These are phyloP conservation scores for Drosophila phalerata DNA, from an alignment of 2,888 invertebrate species.

Conservation along the genomic window DNA sequence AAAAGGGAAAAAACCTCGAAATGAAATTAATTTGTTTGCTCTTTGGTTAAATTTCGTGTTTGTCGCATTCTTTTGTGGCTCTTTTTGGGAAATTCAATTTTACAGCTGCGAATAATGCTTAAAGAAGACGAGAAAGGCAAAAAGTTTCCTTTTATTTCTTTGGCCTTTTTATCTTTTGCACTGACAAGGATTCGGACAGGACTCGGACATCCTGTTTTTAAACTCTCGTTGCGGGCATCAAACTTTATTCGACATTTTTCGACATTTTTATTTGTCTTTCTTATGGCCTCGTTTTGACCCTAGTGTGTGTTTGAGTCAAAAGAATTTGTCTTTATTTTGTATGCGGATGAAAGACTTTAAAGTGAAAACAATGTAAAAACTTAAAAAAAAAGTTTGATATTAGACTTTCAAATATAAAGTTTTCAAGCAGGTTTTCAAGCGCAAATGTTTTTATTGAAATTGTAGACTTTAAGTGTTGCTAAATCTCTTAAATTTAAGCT, in stretches of 20 bases:
- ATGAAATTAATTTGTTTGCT: conserved; percentile 42
- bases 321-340: conserved; percentile 16
- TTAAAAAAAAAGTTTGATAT: conserved; percentile 13
- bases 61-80: conserved; percentile 21
- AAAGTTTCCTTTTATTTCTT: conserved; percentile 33
- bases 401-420: conserved; percentile 11
- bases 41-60: conserved; percentile 25
- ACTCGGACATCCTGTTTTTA: conserved; percentile 8
- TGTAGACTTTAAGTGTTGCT: neutral
- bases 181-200: conserved; percentile 17
- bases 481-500: conserved; percentile 4
- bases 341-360: conserved; percentile 35
- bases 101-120: conserved; percentile 22
- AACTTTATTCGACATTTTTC: conserved; percentile 50
- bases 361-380: conserved; percentile 29
- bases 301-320: conserved; percentile 1
- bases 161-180: neutral
- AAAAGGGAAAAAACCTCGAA: conserved; percentile 2
- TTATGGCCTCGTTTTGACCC: conserved; percentile 32
- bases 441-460: neutral
- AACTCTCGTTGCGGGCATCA: conserved; percentile 24
- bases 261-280: conserved; percentile 46
- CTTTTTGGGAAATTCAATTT: conserved; percentile 41
- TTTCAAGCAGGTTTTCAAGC: neutral
- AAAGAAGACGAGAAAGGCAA: conserved; percentile 20